Evolutionary conservation across 1,140 invertebrate genomes (phyloP), one percentile per base, ranked within the genome.

Genomic region (Brachionus sp.): DNA sequence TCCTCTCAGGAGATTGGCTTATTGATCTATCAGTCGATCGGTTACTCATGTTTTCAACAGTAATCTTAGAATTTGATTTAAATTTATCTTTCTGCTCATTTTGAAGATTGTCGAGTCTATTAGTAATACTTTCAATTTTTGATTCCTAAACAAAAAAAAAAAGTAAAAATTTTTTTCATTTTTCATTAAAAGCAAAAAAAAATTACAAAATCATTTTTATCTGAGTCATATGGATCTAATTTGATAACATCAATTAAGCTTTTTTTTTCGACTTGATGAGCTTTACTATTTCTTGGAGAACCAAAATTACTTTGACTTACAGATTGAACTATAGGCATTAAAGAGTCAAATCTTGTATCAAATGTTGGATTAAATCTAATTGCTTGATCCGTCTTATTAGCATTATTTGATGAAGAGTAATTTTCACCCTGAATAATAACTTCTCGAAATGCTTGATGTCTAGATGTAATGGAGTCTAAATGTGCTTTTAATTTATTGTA

Each of bases 401-500:
- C 19, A 19, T 7, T 2, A 39, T 70, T 70, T 70, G 66, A 2
- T 37, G n/a, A 23, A 5, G 66, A 10, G 37, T 39, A 37, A 46
- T 46, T 75, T 25, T 62, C 77, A 16, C 44, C 35, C 16, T 39
- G 53, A 42, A 80, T 19, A 19, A 80, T 66, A 4, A 80, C 35
- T 42, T 80, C 62, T 62, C 77, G 2, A 35, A 80, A 80, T 1
- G 77, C 77, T 23, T 80, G 50, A 29, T 80, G 77, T 62, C 77
- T 57, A 16, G 50, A 42, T 66, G 50, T 80, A 25, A 80, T 80
- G 3, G 77, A 62, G 23, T 57, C 50, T 23, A 80, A 9, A 25
- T 80, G 77, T 4, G 39, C n/a, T 80, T 80, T 80, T 19, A 80
- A 35, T 13, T 80, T 80, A 37, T 62, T 80, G 13, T 80, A 80